Base-by-base conservation (phyloP, 2,113 vertebrate species). In the Hippolais icterina region DNA sequence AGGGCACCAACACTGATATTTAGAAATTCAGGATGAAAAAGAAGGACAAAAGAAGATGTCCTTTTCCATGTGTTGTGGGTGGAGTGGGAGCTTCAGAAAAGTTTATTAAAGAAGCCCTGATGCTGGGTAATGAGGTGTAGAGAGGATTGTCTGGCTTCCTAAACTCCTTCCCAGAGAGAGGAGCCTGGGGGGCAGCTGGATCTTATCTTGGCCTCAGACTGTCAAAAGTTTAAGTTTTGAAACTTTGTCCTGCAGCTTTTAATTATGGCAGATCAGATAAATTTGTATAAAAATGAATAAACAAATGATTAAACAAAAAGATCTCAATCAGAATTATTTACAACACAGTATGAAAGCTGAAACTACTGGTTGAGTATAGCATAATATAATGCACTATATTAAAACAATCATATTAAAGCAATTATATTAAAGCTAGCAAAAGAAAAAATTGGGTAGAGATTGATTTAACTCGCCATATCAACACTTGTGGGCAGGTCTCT, bases 41-140 rank as follows among this genome's bases (percentile, higher is more conserved):
- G 10, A 33, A 8, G 53, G 6, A 28, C 4, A 4, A 23, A 60
- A 49, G 13, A 29, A 33, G 18, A 12, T 6, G 1, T 0, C 1
- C 0, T 50, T 75, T 78, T 31, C 24, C 33, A 33, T 23, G 27
- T 37, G 18, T 19, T 1, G 1, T 59, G 18, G 17, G 7, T 27
- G 4, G 22, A 60, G 53, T 33, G 46, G 46, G 10, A 87, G 6
- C 33, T 52, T 23, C 54, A 77, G 15, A 4, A 52, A 23, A 69
- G 12, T 60, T 46, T 37, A 19, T 52, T 44, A 27, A 31, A 60
- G 33, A 69, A 69, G 22, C 1, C 9, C 37, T 37, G 33, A 23
- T 22, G 33, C 7, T 77, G 46, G 60, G 5, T 15, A 37, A 42
- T 59, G 37, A 59, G 15, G 8, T 35, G 33, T 4, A 33, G 53